These are phyloP conservation scores for Ambastaia sidthimunki DNA, from an alignment of 2,797 vertebrate genomes.

Conservation along the genomic window DNA sequence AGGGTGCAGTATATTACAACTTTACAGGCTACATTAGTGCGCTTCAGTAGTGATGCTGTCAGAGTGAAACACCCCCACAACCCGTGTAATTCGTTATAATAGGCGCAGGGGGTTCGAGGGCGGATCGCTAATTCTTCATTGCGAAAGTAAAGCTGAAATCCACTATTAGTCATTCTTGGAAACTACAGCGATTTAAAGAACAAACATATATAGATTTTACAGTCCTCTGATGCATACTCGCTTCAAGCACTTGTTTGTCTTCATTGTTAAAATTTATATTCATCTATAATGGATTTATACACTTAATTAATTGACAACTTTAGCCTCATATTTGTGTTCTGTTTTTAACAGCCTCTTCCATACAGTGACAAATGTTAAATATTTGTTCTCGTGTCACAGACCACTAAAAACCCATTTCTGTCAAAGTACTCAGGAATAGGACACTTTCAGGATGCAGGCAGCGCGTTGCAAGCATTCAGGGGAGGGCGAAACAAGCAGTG, in stretches of 20 bases:
- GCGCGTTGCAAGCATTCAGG: constrained; percentile 39
- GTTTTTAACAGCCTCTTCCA: neutral
- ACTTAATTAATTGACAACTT: neutral
- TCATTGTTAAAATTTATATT: neutral
- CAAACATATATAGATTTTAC: constrained; percentile 38
- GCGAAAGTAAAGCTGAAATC: constrained; percentile 18
- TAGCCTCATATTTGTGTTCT: neutral
- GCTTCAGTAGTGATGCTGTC: constrained; percentile 3
- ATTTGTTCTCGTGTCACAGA: neutral
- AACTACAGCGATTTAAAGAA: constrained; percentile 22
- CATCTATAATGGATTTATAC: neutral
- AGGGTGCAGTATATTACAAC: constrained; percentile 49
- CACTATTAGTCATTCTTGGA: constrained; percentile 34
- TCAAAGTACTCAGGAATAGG: neutral
- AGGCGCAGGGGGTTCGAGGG: constrained; percentile 1
- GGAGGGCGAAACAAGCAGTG: constrained; percentile 38
- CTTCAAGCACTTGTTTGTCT: neutral
- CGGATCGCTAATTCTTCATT: constrained; percentile 32
- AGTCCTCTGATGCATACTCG: constrained; percentile 18
- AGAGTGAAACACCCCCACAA: constrained; percentile 11
- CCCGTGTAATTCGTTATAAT: constrained; percentile 32
- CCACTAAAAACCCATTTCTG: neutral
- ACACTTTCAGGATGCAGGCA: neutral
- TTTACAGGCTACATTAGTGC: neutral
- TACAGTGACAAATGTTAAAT: neutral